These are phyloP conservation scores for Nudaria mundana DNA, from an alignment of 2,888 invertebrate species.

Conservation along the genomic window DNA sequence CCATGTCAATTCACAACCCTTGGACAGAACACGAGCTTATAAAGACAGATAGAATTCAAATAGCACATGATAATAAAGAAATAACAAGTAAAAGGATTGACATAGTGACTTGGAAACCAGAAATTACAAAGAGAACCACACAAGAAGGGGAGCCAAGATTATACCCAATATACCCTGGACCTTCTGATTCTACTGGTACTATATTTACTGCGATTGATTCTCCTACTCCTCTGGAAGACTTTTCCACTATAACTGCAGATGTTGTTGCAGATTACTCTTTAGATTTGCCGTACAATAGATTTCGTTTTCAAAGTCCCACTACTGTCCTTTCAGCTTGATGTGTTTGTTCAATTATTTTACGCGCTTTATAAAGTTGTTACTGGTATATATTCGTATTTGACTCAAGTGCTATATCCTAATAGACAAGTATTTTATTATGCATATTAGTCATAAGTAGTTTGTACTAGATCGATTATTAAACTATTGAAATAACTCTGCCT, in stretches of 20 bases:
- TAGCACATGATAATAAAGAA: constrained; percentile 35
- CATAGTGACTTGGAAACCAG: constrained; percentile 45
- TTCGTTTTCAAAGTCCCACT: constrained; percentile 77
- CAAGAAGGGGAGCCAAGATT: constrained; percentile 46
- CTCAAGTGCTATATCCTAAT: constrained; percentile 61
- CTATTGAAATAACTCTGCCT: not conserved
- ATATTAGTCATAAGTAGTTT: constrained; percentile 32
- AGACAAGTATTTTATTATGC: constrained; percentile 53
- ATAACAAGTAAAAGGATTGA: constrained; percentile 26
- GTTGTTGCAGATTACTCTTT: constrained; percentile 73
- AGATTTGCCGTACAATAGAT: constrained; percentile 72
- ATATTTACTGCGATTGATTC: constrained; percentile 53
- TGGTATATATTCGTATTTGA: constrained; percentile 54
- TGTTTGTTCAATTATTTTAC: constrained; percentile 54
- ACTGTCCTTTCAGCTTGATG: constrained; percentile 74
- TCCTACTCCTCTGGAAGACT: constrained; percentile 52
- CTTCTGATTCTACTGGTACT: constrained; percentile 36
- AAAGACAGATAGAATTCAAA: constrained; percentile 57
- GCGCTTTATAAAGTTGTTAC: constrained; percentile 52
- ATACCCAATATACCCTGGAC: constrained; percentile 53
- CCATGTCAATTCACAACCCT: constrained; percentile 41
- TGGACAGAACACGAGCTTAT: constrained; percentile 41
- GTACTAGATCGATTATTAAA: not conserved
- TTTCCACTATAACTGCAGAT: constrained; percentile 66
- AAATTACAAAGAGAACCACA: constrained; percentile 41